Conservation (phyloP, 2,888 invertebrate genomes). For the Frankliniella intonsa region DNA sequence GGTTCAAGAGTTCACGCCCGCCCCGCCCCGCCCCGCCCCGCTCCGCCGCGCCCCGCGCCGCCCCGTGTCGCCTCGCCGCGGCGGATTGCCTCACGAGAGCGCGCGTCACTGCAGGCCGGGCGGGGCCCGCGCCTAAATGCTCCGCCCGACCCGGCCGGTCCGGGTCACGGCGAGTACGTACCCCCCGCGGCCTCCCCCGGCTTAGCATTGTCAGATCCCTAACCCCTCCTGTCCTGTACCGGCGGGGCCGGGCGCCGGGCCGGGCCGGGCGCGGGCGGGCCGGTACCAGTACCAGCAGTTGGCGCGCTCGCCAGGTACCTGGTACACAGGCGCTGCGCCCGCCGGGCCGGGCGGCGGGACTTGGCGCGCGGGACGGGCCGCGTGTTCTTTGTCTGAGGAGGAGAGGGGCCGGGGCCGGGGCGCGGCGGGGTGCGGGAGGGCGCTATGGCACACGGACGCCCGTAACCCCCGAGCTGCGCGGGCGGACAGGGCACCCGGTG, state of each 20-base stretch:
- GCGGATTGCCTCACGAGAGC: not conserved
- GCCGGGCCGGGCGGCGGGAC: no score
- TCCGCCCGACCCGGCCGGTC: no score
- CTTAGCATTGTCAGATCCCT: not conserved
- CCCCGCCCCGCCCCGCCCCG: not conserved
- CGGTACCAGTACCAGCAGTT: not conserved
- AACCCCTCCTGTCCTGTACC: not conserved
- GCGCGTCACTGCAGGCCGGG: not conserved
- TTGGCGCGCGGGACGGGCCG: not conserved
- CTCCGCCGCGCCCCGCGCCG: not conserved
- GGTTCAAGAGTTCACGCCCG: constrained; percentile 4
- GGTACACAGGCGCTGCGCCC: not conserved
- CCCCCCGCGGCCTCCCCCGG: not conserved
- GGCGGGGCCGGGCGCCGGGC: constrained; percentile 1
- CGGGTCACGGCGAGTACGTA: not conserved
- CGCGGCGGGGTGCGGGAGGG: not conserved
- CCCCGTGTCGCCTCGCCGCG: not conserved
- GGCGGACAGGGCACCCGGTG: no score
- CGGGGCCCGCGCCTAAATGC: not conserved
- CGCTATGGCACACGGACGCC: not conserved
- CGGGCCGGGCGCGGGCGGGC: not conserved
- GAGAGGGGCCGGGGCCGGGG: not conserved
- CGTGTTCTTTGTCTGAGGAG: not conserved
- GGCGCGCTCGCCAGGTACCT: not conserved
- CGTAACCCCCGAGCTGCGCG: not conserved